These are phyloP conservation scores for Junco hyemalis DNA, from an alignment of 2,113 vertebrate genomes.

Conservation along the genomic window DNA sequence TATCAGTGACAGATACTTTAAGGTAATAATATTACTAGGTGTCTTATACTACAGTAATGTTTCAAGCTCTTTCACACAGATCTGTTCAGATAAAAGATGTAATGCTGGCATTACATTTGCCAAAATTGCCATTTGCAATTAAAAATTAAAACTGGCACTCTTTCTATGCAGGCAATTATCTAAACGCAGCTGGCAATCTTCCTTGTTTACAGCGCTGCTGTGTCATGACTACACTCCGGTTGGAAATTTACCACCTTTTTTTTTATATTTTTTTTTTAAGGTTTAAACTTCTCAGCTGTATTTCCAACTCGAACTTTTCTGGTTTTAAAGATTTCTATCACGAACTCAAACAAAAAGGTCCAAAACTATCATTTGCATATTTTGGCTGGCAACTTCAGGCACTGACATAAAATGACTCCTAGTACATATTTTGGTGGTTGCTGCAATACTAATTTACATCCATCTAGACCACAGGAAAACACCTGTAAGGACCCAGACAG, in stretches of 20 bases:
- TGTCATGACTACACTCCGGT: slow-evolving; percentile 62
- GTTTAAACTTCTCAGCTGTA: slow-evolving; percentile 45
- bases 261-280: background rate
- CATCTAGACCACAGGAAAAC: background rate
- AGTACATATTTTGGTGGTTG: background rate
- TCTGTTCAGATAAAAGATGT: slow-evolving; percentile 49
- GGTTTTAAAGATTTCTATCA: background rate
- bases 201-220: slow-evolving; percentile 73
- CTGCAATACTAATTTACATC: background rate
- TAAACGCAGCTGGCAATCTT: slow-evolving; percentile 72
- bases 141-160: slow-evolving; percentile 77
- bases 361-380: background rate
- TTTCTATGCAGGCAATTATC: slow-evolving; percentile 72
- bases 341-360: background rate
- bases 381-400: background rate
- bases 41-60: background rate
- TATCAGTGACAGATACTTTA: background rate
- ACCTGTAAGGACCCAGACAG: background rate
- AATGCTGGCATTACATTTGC: slow-evolving; percentile 68
- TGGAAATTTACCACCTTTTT: slow-evolving; percentile 39
- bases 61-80: slow-evolving; percentile 55
- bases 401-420: background rate
- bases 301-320: background rate
- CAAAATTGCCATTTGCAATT: slow-evolving; percentile 81
- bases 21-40: background rate